phyloP scores from a whole-genome alignment of 1,140 invertebrate genomes.

The Aradophagus sp. region DNA sequence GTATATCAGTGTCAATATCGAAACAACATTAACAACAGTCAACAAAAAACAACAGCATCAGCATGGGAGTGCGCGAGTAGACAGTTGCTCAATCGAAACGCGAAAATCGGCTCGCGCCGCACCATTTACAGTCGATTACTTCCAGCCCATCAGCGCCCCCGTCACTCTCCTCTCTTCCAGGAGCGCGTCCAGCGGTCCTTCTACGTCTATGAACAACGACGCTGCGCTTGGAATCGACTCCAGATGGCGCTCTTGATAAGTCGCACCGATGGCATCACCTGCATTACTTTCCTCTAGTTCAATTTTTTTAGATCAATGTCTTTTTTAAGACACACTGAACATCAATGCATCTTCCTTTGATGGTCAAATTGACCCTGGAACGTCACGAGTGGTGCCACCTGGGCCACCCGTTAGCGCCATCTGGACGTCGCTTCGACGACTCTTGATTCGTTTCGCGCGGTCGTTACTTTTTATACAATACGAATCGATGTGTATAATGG shows the following conservation, averaged over 20 bases:
- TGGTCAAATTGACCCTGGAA: too few species aligned
- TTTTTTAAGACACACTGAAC: too few species aligned
- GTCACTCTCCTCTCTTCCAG: constrained; percentile 15
- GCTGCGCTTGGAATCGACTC: constrained; percentile 1
- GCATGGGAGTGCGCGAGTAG: constrained; percentile 20
- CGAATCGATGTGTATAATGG: constrained; percentile 37
- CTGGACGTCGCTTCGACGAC: constrained; percentile 7
- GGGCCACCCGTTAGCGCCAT: constrained; percentile 2
- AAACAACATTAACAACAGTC: constrained; percentile 35
- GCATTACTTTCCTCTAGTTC: too few species aligned
- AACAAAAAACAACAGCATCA: too few species aligned
- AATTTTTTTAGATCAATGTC: too few species aligned
- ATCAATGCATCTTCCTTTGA: too few species aligned
- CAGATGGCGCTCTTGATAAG: constrained; percentile 1
- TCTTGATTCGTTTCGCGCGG: constrained; percentile 22
- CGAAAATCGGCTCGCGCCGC: constrained; percentile 17
- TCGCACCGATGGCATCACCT: too few species aligned
- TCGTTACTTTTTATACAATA: constrained; percentile 48
- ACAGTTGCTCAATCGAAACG: constrained; percentile 40
- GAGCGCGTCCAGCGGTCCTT: constrained; percentile 7
- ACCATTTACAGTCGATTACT: constrained; percentile 9
- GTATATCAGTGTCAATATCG: constrained; percentile 64
- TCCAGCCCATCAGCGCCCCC: neutral
- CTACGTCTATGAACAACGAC: constrained; percentile 18
- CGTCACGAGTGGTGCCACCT: neutral